Conservation (phyloP, 2,797 vertebrate species). For the Graptemys geographica region DNA sequence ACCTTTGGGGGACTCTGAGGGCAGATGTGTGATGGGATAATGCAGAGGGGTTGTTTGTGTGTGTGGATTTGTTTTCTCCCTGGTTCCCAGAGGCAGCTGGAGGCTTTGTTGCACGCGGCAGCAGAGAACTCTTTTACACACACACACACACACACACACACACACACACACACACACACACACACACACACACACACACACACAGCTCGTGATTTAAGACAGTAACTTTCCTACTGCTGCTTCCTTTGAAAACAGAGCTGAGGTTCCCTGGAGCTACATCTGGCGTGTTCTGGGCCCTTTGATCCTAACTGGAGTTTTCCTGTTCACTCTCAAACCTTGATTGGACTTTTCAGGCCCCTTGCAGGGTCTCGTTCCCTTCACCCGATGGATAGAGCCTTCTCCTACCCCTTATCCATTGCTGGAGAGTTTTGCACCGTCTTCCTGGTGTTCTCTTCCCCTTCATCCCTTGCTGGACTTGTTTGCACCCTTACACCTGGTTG, state of each 20-base stretch:
- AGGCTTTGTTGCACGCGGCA: neutral
- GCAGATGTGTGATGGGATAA: fast-evolving
- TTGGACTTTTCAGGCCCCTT: neutral
- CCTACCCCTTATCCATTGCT: neutral
- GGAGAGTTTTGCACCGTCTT: neutral
- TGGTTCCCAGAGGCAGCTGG: neutral
- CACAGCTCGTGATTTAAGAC: fast-evolving
- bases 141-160: neutral
- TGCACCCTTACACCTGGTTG: neutral
- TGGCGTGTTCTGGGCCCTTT: neutral
- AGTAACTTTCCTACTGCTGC: neutral
- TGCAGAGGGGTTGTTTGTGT: neutral
- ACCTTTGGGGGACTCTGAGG: neutral
- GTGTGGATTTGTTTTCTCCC: neutral
- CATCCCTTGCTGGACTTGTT: neutral
- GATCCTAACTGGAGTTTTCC: neutral
- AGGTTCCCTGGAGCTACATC: neutral
- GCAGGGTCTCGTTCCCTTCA: neutral
- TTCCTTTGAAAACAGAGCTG: neutral
- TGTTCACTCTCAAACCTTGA: neutral
- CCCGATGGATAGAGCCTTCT: neutral
- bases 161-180: fast-evolving
- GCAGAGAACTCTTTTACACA: neutral
- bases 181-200: neutral
- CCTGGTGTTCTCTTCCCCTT: neutral